Conservation (phyloP, 1,140 invertebrate species). For the Hycleus phaleratus region DNA sequence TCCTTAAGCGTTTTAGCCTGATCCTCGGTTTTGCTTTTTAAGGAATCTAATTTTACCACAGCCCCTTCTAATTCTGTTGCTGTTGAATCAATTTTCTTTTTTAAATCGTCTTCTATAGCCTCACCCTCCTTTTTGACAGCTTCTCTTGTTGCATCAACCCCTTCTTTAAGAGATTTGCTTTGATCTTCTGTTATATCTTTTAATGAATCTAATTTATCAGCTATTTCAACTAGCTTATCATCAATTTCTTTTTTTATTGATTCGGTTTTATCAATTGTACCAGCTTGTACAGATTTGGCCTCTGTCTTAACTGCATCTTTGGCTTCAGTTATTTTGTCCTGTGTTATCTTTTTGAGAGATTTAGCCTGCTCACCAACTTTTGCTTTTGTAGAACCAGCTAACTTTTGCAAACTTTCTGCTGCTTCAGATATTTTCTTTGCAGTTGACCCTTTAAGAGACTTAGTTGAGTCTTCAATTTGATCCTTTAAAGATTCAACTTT, state of each 20-base stretch:
- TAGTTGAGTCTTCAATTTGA: too few relatives aligned
- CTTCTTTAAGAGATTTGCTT: neutral
- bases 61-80: neutral
- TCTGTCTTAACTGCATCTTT: too few relatives aligned
- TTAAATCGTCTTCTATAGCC: too few relatives aligned
- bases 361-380: neutral
- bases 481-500: too few relatives aligned
- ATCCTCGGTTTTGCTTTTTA: constrained; percentile 19
- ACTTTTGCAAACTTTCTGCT: too few relatives aligned
- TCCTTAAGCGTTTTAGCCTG: constrained; percentile 16
- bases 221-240: neutral
- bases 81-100: too few relatives aligned
- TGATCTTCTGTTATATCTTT: too few relatives aligned
- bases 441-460: too few relatives aligned
- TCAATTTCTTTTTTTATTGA: neutral
- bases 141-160: neutral
- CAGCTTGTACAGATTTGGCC: too few relatives aligned
- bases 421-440: too few relatives aligned
- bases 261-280: neutral
- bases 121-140: too few relatives aligned
- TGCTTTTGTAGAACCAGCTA: neutral
- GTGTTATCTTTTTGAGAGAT: constrained; percentile 3
- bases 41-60: neutral
- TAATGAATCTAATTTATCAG: neutral
- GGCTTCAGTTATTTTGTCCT: too few relatives aligned